Conservation (phyloP, 2,797 vertebrate genomes). For the Furcifer pardalis region DNA sequence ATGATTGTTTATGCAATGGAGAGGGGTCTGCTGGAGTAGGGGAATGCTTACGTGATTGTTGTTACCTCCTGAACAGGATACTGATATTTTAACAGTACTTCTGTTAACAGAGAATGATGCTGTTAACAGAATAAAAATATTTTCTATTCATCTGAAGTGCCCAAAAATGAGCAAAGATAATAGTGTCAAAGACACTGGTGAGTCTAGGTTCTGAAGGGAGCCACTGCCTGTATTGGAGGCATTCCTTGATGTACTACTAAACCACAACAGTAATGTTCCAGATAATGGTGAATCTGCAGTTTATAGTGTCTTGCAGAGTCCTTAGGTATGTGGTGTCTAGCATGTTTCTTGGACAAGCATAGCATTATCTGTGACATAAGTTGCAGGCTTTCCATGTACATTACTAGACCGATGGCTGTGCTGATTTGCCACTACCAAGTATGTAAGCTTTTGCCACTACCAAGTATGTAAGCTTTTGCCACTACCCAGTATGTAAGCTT, state of each 20-base stretch:
- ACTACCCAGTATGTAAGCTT: not conserved
- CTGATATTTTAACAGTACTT: conserved; percentile 45
- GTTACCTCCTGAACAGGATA: no score
- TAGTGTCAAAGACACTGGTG: not conserved
- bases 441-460: not conserved
- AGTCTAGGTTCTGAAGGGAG: not conserved
- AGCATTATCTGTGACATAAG: not conserved
- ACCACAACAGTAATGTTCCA: not conserved
- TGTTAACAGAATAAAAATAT: conserved; percentile 41
- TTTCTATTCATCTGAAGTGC: conserved; percentile 9
- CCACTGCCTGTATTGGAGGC: not conserved
- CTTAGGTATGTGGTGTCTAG: not conserved
- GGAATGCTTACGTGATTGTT: no score
- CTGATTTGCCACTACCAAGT: not conserved
- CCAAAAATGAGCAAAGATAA: not conserved
- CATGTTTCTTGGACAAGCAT: not conserved
- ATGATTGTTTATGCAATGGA: no score
- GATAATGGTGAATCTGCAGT: not conserved
- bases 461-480: not conserved
- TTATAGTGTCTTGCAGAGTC: not conserved
- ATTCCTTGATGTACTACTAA: not conserved
- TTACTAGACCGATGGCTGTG: not conserved
- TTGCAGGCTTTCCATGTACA: not conserved
- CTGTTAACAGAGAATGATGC: conserved; percentile 30
- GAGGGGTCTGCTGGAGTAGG: no score